Evolutionary conservation across 1,140 invertebrate genomes (phyloP).

Genomic region (Megathymus violae): DNA sequence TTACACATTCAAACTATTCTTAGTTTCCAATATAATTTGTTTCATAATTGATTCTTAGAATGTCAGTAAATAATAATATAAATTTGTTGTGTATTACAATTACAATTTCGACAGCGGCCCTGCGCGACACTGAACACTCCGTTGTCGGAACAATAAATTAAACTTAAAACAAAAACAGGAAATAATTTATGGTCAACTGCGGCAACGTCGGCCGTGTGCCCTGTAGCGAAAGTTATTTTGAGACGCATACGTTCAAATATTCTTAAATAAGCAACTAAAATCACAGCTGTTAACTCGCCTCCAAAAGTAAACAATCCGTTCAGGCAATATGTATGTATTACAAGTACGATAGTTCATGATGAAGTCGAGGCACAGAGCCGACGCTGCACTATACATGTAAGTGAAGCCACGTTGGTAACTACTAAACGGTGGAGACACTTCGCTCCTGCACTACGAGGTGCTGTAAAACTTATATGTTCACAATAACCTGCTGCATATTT

Average conservation of each 20-base stretch:
- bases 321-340: neutral
- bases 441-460: neutral
- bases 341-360: neutral
- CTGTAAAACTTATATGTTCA: too few species aligned
- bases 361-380: neutral
- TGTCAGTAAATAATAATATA: neutral
- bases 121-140: conserved; percentile 6
- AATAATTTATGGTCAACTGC: conserved; percentile 5
- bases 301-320: neutral
- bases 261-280: neutral
- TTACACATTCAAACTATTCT: neutral
- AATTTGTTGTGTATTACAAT: neutral
- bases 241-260: neutral
- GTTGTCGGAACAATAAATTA: conserved; percentile 20
- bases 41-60: neutral
- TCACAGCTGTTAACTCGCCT: neutral
- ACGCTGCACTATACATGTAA: neutral
- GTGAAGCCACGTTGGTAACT: conserved; percentile 33
- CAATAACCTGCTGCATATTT: neutral
- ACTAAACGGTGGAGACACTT: neutral
- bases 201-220: neutral
- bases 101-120: neutral
- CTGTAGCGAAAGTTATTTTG: neutral
- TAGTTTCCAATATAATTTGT: neutral
- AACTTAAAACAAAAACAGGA: conserved; percentile 21